Conservation (phyloP, 2,797 vertebrate species). For the Semaprochilodus insignis region DNA sequence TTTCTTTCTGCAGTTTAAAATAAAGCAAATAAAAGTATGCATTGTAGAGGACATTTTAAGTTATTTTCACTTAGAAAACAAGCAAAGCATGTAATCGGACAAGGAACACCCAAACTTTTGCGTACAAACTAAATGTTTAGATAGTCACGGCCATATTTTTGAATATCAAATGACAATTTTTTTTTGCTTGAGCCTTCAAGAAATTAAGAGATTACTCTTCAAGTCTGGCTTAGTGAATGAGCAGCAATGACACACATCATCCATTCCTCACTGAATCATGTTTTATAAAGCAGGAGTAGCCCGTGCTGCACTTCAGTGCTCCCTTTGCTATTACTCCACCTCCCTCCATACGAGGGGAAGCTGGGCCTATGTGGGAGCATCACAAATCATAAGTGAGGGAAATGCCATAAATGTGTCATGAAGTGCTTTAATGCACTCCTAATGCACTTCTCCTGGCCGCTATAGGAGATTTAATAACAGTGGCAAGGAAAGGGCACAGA, state of each 20-base stretch:
- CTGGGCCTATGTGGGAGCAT: conserved; percentile 35
- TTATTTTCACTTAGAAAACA: no score
- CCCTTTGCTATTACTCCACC: conserved; percentile 40
- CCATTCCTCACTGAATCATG: conserved; percentile 31
- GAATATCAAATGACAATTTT: background rate
- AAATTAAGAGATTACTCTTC: background rate
- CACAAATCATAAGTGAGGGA: conserved; percentile 65
- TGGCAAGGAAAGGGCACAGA: conserved; percentile 73
- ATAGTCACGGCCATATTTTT: background rate
- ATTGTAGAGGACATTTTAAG: no score
- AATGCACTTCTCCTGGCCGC: conserved; percentile 70
- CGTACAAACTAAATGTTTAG: no score
- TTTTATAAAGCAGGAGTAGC: conserved; percentile 18
- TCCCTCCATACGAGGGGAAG: conserved; percentile 25
- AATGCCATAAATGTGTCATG: conserved; percentile 68
- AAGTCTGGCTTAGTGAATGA: conserved; percentile 11
- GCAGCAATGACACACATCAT: conserved; percentile 31
- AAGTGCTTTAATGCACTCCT: conserved; percentile 77
- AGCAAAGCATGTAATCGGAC: no score
- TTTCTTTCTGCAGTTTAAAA: no score
- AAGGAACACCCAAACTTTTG: no score
- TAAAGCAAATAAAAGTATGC: no score
- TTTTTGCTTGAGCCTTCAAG: background rate
- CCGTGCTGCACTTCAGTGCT: conserved; percentile 39
- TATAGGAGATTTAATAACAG: conserved; percentile 77